A percentile compares a stretch with the other conserved stretches of the same genome.
Evolutionary conservation across 2,797 vertebrate species (phyloP).

Genomic region (Cetoscarus ocellatus): DNA sequence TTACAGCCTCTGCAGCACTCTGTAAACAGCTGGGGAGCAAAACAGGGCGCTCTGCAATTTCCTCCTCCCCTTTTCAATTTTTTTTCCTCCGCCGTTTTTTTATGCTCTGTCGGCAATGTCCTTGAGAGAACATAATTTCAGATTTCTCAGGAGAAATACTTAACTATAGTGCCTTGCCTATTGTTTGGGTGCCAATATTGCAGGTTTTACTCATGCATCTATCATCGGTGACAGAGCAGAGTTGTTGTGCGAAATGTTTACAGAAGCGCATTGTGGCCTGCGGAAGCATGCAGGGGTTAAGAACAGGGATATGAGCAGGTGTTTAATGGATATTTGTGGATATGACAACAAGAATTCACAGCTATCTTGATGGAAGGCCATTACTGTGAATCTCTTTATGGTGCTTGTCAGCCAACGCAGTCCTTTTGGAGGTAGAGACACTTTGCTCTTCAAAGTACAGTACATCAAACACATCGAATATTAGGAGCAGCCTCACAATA

Average conservation of each 20-base stretch:
- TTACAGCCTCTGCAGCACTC: constrained; percentile 79
- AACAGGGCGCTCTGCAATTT: constrained; percentile 73
- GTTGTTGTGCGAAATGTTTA: constrained; percentile 63
- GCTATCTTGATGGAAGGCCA: constrained; percentile 65
- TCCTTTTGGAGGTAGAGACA: constrained; percentile 42
- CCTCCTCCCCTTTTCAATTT: constrained; percentile 41
- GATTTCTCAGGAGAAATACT: constrained; percentile 83
- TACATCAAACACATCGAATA: constrained; percentile 53
- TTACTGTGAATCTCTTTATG: constrained; percentile 78
- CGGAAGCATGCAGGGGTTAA: constrained; percentile 66
- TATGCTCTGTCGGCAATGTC: constrained; percentile 72
- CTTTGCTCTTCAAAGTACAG: constrained; percentile 36
- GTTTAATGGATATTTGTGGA: constrained; percentile 68
- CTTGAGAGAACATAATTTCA: constrained; percentile 80
- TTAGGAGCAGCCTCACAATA: constrained; percentile 42
- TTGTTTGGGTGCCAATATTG: constrained; percentile 80
- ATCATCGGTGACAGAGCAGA: constrained; percentile 73
- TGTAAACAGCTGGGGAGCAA: constrained; percentile 76
- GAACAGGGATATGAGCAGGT: constrained; percentile 65
- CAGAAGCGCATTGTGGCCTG: constrained; percentile 43
- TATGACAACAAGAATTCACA: constrained; percentile 66
- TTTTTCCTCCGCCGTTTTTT: constrained; percentile 27
- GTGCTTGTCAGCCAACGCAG: constrained; percentile 57
- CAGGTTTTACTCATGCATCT: constrained; percentile 75
- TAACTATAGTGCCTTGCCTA: constrained; percentile 70